Percentiles rank a stretch among this genome's conserved stretches.
Conservation (phyloP, 2,113 vertebrate genomes). For the Tonatia bakeri region DNA sequence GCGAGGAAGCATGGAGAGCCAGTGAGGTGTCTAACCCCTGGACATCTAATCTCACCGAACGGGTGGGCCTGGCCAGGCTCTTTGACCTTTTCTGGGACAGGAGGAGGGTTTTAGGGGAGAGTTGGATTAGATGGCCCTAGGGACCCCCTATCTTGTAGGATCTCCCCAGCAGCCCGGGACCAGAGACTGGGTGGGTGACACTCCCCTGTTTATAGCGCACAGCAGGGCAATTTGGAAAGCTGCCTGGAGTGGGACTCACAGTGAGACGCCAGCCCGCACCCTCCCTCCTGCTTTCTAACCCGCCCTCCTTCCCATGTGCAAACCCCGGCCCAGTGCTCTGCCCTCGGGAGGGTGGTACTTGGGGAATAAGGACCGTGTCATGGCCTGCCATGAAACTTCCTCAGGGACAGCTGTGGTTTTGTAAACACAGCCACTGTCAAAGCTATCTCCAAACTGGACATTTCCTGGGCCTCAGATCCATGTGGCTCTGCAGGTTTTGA, state of each 20-base stretch:
- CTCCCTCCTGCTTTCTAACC: not conserved
- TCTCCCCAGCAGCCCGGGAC: not conserved
- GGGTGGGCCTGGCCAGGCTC: not conserved
- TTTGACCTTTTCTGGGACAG: not conserved
- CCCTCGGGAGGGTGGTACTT: fast-evolving
- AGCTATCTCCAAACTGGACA: not conserved
- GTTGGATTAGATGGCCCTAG: not conserved
- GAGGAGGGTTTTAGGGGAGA: not conserved
- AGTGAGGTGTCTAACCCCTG: not conserved
- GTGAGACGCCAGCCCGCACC: fast-evolving
- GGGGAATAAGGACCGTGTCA: not conserved
- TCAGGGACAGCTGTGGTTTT: not conserved
- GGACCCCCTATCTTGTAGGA: no score
- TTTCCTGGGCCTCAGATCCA: fast-evolving
- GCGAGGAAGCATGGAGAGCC: not conserved
- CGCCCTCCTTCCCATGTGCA: no score
- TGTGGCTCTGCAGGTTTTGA: not conserved
- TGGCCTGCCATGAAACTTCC: fast-evolving
- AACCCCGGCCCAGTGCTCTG: not conserved
- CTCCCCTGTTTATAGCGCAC: fast-evolving
- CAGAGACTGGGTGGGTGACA: no score
- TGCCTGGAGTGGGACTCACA: not conserved
- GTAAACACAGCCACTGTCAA: not conserved
- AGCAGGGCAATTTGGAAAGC: not conserved
- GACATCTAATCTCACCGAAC: not conserved